Evolutionary conservation across 2,113 vertebrate genomes (phyloP).

Genomic region (Donacobius atricapilla): DNA sequence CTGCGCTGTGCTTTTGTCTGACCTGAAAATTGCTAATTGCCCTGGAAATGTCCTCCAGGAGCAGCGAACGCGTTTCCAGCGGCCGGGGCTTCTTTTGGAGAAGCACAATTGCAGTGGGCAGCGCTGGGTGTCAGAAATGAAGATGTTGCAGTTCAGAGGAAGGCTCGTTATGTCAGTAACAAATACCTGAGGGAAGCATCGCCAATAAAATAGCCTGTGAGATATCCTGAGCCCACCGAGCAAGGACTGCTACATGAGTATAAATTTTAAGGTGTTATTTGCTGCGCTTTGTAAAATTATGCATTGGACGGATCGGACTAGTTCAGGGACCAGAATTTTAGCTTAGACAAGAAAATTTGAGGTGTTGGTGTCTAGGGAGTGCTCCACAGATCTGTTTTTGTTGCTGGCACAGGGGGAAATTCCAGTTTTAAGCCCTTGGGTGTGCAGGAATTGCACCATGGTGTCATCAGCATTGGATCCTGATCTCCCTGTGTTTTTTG

Average conservation of each 20-base stretch:
- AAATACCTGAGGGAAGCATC: not conserved
- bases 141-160: not conserved
- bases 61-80: not conserved
- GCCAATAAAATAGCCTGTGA: not conserved
- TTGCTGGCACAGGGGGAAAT: not conserved
- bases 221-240: not conserved
- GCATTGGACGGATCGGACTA: not conserved
- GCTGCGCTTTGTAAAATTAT: not conserved
- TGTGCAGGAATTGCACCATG: not conserved
- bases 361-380: not conserved
- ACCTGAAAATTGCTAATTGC: not conserved
- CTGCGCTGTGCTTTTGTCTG: not conserved
- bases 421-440: not conserved
- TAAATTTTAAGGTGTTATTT: not conserved
- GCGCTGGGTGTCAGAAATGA: not conserved
- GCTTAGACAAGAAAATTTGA: not conserved
- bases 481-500: not conserved
- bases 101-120: not conserved
- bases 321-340: not conserved
- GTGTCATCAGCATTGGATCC: not conserved
- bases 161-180: not conserved
- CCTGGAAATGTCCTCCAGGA: not conserved
- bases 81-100: not conserved
- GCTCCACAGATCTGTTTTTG: not conserved
- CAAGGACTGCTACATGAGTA: not conserved